phyloP scores from a whole-genome alignment of 2,888 invertebrate genomes.

The Synanthedon vespiformis region DNA sequence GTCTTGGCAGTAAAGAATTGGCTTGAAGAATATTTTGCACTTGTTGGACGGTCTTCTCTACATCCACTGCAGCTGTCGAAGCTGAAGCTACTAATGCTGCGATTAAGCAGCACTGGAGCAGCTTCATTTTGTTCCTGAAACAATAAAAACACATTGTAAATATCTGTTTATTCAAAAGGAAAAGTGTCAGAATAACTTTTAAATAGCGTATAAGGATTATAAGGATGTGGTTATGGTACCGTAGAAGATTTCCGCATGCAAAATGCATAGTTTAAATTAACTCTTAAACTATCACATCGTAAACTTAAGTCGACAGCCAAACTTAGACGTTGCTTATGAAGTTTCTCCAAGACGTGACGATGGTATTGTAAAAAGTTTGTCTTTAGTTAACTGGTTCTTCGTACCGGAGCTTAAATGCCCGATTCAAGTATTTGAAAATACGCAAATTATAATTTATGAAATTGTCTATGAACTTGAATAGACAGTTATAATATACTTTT shows the following conservation, averaged over 20 bases:
- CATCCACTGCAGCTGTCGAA: conserved; percentile 42
- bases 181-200: too few relatives aligned
- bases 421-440: too few relatives aligned
- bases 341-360: not conserved
- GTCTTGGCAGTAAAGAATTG: conserved; percentile 73
- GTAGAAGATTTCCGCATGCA: not conserved
- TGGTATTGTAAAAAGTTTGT: not conserved
- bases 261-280: not conserved
- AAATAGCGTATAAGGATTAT: too few relatives aligned
- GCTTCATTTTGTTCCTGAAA: conserved; percentile 30
- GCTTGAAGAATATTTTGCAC: conserved; percentile 74
- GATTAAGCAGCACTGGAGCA: conserved; percentile 35
- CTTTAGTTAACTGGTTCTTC: not conserved
- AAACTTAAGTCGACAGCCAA: not conserved
- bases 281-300: not conserved
- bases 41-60: conserved; percentile 75
- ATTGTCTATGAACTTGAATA: too few relatives aligned
- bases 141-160: too few relatives aligned
- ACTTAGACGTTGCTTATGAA: not conserved
- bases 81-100: conserved; percentile 25
- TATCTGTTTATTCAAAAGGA: too few relatives aligned
- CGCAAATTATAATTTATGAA: too few relatives aligned
- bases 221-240: too few relatives aligned
- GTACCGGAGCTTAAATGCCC: not conserved
- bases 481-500: too few relatives aligned